A percentile compares a stretch with the other conserved stretches of the same genome.
Conservation (phyloP, 2,888 invertebrate genomes). For the Diarsia brunnea region DNA sequence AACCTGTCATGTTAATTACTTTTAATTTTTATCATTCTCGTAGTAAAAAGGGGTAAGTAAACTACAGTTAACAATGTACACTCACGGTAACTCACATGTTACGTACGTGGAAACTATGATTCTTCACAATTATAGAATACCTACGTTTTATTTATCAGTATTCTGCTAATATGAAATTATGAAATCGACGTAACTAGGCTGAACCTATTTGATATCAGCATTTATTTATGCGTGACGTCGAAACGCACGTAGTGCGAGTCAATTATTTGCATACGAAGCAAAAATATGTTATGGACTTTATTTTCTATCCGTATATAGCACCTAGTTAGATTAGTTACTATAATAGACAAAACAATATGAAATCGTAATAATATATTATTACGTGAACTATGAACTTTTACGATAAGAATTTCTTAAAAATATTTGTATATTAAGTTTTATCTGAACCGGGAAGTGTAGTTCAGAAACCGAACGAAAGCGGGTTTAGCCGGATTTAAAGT, state of each 20-base stretch:
- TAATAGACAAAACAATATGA: neutral
- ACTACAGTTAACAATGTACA: neutral
- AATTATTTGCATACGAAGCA: constrained; percentile 31
- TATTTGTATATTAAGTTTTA: neutral
- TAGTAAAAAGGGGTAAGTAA: neutral
- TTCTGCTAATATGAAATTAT: constrained; percentile 35
- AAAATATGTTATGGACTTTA: neutral
- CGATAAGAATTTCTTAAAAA: neutral
- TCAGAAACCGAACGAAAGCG: neutral
- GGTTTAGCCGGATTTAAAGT: neutral
- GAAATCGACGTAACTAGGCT: constrained; percentile 49
- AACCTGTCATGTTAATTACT: neutral
- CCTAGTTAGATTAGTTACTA: neutral
- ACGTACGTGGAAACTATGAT: constrained; percentile 19
- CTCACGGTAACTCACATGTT: constrained; percentile 7
- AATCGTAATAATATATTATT: too few species aligned
- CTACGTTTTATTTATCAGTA: constrained; percentile 25
- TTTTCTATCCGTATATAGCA: neutral
- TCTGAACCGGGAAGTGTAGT: neutral
- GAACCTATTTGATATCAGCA: constrained; percentile 48
- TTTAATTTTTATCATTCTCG: neutral
- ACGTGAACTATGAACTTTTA: neutral
- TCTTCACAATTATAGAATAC: constrained; percentile 26
- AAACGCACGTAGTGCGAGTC: constrained; percentile 38
- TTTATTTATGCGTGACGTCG: constrained; percentile 30